Evolutionary conservation across 2,888 invertebrate genomes (phyloP), one percentile per base, ranked within the genome.

Genomic region (Belgica antarctica): DNA sequence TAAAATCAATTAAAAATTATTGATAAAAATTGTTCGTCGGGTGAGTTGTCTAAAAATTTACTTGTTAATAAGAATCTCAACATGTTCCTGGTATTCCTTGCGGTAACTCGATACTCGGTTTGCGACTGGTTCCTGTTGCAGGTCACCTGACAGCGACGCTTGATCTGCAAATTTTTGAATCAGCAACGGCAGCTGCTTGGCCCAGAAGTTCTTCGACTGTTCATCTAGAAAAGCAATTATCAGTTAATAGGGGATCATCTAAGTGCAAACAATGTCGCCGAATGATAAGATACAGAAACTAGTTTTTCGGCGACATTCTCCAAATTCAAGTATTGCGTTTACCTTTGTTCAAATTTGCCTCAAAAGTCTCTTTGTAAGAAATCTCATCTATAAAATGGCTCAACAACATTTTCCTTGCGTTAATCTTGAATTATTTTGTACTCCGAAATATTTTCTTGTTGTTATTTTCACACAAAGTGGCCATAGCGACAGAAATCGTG

Each of bases 101-200:
- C 89, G 89, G 77, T 95, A 92, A 76, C 88, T 86, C 71, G 88
- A 83, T 2, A 94, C 96, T 77, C 95, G 83, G 74, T 88, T 86
- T 75, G 84, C 84, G 7, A 92, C 92, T 63, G 90, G 89, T 22
- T 86, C 84, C 75, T 89, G 88, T 72, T 87, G 85, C 8, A 10
- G 88, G 87, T 77, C 90, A 89, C 76, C 93, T 92, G 62, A 15
- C 12, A 85, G 82, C 63, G 89, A 85, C 1, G 96, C 96, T 78
- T 90, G 89, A 73, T 85, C 84, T 24, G 92, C 88, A 81, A 92
- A 93, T 82, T 92, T 93, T 73, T 89, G 87, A 15, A 92, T 88
- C 74, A 94, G 87, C 1, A 68, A 31, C 7, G 47, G 34, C 19
- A 68, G 22, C 24, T 68, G 68, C 19, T 68, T 68, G 8, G n/a